Evolutionary conservation across 2,888 invertebrate genomes (phyloP).

Genomic region (Archips crataeganus): DNA sequence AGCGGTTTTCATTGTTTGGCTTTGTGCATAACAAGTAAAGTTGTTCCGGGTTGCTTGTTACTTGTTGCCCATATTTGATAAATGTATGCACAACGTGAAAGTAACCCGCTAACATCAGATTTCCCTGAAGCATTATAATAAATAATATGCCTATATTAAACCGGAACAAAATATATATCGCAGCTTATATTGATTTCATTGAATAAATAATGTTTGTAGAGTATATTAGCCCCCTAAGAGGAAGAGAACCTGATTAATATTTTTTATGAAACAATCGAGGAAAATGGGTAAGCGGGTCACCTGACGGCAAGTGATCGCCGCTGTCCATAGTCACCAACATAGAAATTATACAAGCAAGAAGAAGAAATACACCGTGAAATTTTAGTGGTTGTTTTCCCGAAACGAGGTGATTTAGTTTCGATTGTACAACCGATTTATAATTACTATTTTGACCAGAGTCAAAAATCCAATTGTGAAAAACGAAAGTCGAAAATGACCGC

Average conservation of each 20-base stretch:
- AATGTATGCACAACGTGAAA: not conserved
- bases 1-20: not conserved
- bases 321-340: no score
- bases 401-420: no score
- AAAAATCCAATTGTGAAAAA: no score
- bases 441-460: no score
- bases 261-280: not conserved
- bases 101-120: not conserved
- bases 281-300: no score
- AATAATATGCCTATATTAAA: not conserved
- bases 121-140: constrained; percentile 1
- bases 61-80: constrained; percentile 4
- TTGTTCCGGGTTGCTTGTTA: not conserved
- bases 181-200: constrained; percentile 18
- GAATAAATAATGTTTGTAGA: constrained; percentile 18
- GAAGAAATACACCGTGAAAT: no score
- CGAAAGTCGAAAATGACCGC: no score
- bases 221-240: constrained; percentile 1
- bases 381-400: no score
- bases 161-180: not conserved
- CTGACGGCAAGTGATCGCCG: no score
- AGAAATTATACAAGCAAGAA: no score
- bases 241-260: not conserved
- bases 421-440: no score
- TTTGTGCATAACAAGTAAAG: not conserved